These are phyloP conservation scores for Sarcophaga peregrina DNA, from an alignment of 1,140 invertebrate genomes.

Conservation along the genomic window DNA sequence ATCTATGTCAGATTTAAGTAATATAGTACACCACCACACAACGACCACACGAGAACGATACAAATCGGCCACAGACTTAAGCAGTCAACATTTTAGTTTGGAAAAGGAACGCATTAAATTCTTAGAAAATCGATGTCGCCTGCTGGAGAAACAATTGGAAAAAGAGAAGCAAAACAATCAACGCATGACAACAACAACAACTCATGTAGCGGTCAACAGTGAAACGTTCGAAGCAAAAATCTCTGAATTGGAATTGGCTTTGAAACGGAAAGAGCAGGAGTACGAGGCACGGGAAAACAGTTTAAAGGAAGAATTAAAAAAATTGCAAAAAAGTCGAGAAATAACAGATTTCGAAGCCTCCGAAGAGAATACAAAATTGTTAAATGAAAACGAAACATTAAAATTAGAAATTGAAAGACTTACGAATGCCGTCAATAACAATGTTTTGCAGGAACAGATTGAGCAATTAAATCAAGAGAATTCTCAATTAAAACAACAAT, in stretches of 20 bases:
- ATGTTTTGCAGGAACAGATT: background rate
- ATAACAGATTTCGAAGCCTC: slow-evolving; percentile 13
- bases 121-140: slow-evolving; percentile 57
- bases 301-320: background rate
- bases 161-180: slow-evolving; percentile 65
- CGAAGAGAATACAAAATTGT: background rate
- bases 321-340: slow-evolving; percentile 7
- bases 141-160: slow-evolving; percentile 59
- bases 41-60: slow-evolving; percentile 52
- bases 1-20: slow-evolving; percentile 62
- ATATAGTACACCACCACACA: slow-evolving; percentile 34
- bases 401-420: slow-evolving; percentile 9
- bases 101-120: slow-evolving; percentile 55
- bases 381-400: slow-evolving; percentile 31
- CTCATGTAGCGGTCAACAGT: slow-evolving; percentile 70
- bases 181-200: slow-evolving; percentile 56
- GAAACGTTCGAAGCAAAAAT: slow-evolving; percentile 74
- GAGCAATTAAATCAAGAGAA: background rate
- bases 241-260: slow-evolving; percentile 79
- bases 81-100: slow-evolving; percentile 45
- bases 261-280: slow-evolving; percentile 85
- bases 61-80: slow-evolving; percentile 58
- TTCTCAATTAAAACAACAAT: background rate
- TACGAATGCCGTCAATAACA: background rate
- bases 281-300: slow-evolving; percentile 71